Percentiles rank a stretch among this genome's conserved stretches.
Conservation (phyloP, 2,113 vertebrate species). For the Beaufortia kweichowensis region DNA sequence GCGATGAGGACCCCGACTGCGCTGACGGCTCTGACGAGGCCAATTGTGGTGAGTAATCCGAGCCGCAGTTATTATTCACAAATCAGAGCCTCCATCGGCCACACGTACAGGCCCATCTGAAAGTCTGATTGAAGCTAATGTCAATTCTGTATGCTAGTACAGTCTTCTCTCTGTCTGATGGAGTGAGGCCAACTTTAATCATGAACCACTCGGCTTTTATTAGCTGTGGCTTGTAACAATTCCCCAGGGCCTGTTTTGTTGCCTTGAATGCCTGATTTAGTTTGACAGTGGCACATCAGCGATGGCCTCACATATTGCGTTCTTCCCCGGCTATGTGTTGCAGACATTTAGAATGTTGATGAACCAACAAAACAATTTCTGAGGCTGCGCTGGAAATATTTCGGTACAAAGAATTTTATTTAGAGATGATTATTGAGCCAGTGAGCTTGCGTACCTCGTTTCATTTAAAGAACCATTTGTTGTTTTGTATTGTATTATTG, state of each 20-base stretch:
- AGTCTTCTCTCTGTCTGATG: slow-evolving; percentile 44
- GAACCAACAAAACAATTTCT: background rate
- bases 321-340: slow-evolving; percentile 7
- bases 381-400: background rate
- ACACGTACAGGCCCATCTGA: slow-evolving; percentile 35
- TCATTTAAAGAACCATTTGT: background rate
- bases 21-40: slow-evolving; percentile 96
- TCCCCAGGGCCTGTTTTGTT: slow-evolving; percentile 46
- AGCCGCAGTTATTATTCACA: slow-evolving; percentile 55
- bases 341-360: slow-evolving; percentile 10
- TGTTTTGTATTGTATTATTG: background rate
- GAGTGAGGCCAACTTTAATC: slow-evolving; percentile 53
- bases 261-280: slow-evolving; percentile 46
- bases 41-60: slow-evolving; percentile 94
- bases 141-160: slow-evolving; percentile 48
- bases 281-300: slow-evolving; percentile 47
- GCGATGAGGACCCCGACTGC: slow-evolving; percentile 96
- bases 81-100: slow-evolving; percentile 50
- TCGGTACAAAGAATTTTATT: background rate
- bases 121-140: slow-evolving; percentile 56
- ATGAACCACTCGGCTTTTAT: slow-evolving; percentile 51
- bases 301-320: slow-evolving; percentile 44
- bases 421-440: background rate
- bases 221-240: slow-evolving; percentile 51
- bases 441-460: background rate